These are phyloP conservation scores for Holothuria leucospilota DNA, from an alignment of 53 echinoderm and acorn worm genomes.

Conservation along the genomic window DNA sequence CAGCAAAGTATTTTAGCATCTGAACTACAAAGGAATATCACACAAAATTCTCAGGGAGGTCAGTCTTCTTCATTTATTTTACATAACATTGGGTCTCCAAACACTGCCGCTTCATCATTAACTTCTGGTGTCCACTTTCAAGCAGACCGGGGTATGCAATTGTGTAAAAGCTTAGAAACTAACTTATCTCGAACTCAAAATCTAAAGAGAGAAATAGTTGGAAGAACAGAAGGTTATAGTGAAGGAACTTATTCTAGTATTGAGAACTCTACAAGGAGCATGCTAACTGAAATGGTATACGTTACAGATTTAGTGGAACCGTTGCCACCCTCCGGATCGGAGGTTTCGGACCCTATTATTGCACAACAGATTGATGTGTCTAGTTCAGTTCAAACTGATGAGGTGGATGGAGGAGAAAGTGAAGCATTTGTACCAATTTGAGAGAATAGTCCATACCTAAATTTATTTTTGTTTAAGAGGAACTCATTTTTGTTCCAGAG, in stretches of 20 bases:
- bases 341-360: slow-evolving; percentile 24
- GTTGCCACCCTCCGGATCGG: neutral
- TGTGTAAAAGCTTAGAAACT: too few relatives aligned
- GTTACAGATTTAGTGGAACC: slow-evolving; percentile 14
- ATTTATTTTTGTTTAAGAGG: too few relatives aligned
- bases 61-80: neutral
- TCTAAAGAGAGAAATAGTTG: too few relatives aligned
- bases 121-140: too few relatives aligned
- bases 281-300: neutral
- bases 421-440: slow-evolving; percentile 39
- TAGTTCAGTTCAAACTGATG: slow-evolving; percentile 30
- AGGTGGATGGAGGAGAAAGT: neutral
- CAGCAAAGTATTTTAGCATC: too few relatives aligned
- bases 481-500: too few relatives aligned
- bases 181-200: too few relatives aligned
- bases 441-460: too few relatives aligned
- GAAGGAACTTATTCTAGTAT: neutral
- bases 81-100: neutral
- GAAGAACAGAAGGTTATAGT: too few relatives aligned
- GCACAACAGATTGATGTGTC: slow-evolving; percentile 33
- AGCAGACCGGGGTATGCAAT: too few relatives aligned
- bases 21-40: too few relatives aligned
- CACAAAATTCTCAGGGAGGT: neutral
- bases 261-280: neutral
- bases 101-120: too few relatives aligned